Evolutionary conservation across 2,113 vertebrate species (phyloP).

Genomic region (Monarcha castaneiventris): DNA sequence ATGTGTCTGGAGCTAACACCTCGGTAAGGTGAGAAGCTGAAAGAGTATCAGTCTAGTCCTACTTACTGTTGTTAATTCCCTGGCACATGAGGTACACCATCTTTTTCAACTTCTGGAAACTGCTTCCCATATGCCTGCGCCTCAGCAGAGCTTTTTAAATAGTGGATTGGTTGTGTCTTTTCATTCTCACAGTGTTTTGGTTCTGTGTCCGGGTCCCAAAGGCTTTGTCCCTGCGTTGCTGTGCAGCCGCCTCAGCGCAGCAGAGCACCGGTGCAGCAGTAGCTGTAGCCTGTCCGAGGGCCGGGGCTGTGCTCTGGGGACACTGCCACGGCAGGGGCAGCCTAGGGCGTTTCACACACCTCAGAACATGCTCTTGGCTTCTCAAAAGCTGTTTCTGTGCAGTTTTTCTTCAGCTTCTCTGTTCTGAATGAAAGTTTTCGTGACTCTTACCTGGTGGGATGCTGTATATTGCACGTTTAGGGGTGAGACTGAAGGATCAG

Average conservation of each 20-base stretch:
- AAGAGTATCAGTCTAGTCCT: not conserved
- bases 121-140: not conserved
- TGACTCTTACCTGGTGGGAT: no score
- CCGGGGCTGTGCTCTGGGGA: not conserved
- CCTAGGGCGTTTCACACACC: not conserved
- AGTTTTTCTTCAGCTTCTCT: not conserved
- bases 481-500: not conserved
- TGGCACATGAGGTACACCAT: not conserved
- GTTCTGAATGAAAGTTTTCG: not conserved
- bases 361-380: fast-evolving
- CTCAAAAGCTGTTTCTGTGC: not conserved
- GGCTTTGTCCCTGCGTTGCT: fast-evolving
- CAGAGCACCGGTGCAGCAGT: fast-evolving
- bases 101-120: not conserved
- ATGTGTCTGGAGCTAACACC: not conserved
- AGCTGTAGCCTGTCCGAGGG: fast-evolving
- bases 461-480: fast-evolving
- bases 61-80: fast-evolving
- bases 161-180: not conserved
- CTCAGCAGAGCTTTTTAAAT: not conserved
- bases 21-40: not conserved
- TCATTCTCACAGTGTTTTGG: fast-evolving
- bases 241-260: fast-evolving
- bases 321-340: not conserved
- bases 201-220: no score